Evolutionary conservation across 2,888 invertebrate genomes (phyloP), one percentile per base, ranked within the genome.

Genomic region (Tenthredo mesomela): DNA sequence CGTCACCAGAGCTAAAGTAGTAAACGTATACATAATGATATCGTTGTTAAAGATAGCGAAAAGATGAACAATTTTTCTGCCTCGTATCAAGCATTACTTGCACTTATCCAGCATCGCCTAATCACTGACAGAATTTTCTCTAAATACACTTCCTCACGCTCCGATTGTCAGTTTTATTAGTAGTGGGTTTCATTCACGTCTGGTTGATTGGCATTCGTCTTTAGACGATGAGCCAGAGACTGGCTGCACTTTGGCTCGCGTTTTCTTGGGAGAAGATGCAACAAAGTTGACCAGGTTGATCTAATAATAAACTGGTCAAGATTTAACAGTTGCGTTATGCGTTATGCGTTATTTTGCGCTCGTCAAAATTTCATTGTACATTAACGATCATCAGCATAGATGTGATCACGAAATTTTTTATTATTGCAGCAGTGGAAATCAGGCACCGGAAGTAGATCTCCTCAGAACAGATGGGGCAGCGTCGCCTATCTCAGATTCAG

Each of bases 391-490:
- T 21, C 43, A 9, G 9, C 43, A 18, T 6, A 25, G 7, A 29
- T 5, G 18, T 67, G 7, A 67, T 67, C 3, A n/a, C n/a, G n/a
- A 29, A 29, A 43, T 21, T 21, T 43, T 73, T 7, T 37, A 77
- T 85, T n/a, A 86, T 86, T 87, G 25, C 84, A 89, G 90, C 78
- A 85, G 84, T 67, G 88, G 86, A 67, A 88, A 85, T 33, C 89
- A 58, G 7, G n/a, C 61, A 61, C 84, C 85, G 58, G 86, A 85
- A 84, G 85, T 82, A 25, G 87, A 78, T 71, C 84, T 86, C 61
- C 88, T 86, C 73, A 85, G 84, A 82, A 84, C 86, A 61, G 89
- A 88, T 65, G 86, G 82, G 0, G 75, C 86, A 75, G 85, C 84
- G 77, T 85, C 87, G 18, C 85, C 86, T 43, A 61, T 82, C n/a